These are phyloP conservation scores for Mnemiopsis leidyi DNA, from an alignment of 37 sponge, comb jelly and placozoan genomes.

Conservation along the genomic window DNA sequence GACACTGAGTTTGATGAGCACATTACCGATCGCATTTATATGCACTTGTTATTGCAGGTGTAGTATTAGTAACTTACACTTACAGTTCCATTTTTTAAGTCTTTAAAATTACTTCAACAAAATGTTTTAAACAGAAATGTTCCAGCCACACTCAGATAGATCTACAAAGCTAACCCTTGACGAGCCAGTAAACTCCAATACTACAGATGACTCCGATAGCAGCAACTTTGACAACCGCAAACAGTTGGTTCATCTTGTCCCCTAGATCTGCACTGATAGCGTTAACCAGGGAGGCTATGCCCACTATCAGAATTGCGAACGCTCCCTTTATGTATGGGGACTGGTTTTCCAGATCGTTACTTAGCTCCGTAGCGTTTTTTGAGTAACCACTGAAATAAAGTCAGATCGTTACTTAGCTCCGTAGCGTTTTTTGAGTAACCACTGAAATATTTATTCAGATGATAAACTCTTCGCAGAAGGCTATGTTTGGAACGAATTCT, in stretches of 20 bases:
- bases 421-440: conserved; percentile 34
- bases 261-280: conserved; percentile 40
- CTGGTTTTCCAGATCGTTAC: not conserved
- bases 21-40: too few relatives aligned
- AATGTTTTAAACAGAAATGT: too few relatives aligned
- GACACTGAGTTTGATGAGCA: too few relatives aligned
- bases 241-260: conserved; percentile 43
- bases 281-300: conserved; percentile 32
- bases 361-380: not conserved
- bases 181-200: conserved; percentile 34
- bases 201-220: conserved; percentile 1
- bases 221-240: conserved; percentile 46
- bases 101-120: too few relatives aligned
- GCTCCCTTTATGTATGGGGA: conserved; percentile 43
- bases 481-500: too few relatives aligned
- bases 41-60: too few relatives aligned
- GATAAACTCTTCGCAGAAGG: too few relatives aligned
- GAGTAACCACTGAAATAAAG: conserved; percentile 36
- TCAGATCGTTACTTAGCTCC: not conserved
- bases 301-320: conserved; percentile 37
- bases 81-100: too few relatives aligned
- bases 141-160: too few relatives aligned
- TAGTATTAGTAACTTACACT: too few relatives aligned
- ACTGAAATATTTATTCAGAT: too few relatives aligned
- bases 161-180: conserved; percentile 13